Evolutionary conservation across 2,888 invertebrate species (phyloP).

Genomic region (Empis livida): DNA sequence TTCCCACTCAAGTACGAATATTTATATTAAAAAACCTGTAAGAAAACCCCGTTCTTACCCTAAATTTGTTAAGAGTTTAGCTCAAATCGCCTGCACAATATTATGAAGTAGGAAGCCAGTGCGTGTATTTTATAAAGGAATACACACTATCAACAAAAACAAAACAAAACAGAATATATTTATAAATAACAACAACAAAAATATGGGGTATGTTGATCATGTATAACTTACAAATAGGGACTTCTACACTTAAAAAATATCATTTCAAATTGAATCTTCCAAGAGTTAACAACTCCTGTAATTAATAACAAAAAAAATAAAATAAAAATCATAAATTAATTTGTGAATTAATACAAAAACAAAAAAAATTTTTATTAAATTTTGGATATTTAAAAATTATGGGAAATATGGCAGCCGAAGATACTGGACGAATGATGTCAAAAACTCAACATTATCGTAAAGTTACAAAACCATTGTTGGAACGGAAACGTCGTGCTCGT

Average conservation of each 20-base stretch:
- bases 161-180: no score
- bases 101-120: no score
- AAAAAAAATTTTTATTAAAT: not conserved
- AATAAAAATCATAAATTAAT: not conserved
- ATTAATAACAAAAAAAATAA: not conserved
- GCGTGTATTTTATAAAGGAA: no score
- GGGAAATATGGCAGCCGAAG: conserved; percentile 27
- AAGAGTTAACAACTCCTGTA: conserved; percentile 17
- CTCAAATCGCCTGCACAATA: no score
- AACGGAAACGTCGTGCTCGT: conserved; percentile 75
- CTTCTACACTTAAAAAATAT: conserved; percentile 28
- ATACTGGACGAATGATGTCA: conserved; percentile 42
- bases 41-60: no score
- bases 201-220: no score
- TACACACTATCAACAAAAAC: no score
- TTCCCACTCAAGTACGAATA: no score
- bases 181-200: no score
- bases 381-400: no score
- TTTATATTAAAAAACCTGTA: no score
- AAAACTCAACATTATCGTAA: conserved; percentile 88
- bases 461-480: conserved; percentile 86
- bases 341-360: conserved; percentile 1
- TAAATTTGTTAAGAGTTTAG: no score
- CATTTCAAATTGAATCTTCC: conserved; percentile 32
- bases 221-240: conserved; percentile 21